These are phyloP conservation scores for Mobula birostris DNA, from an alignment of 2,113 vertebrate genomes.

Conservation along the genomic window DNA sequence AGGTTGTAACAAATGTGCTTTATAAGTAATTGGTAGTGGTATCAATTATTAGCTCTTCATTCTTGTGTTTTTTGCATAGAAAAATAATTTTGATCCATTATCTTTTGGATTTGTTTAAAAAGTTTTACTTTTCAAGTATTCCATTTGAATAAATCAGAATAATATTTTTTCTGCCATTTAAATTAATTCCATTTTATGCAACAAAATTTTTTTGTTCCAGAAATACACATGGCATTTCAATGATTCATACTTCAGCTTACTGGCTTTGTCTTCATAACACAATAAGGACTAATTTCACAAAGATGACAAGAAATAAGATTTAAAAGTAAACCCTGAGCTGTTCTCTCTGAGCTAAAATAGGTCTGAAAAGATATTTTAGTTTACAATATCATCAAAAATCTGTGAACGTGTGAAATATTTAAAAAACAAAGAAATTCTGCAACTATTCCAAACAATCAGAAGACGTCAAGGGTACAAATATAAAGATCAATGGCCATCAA, in stretches of 20 bases:
- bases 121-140: neutral
- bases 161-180: neutral
- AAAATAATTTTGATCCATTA: neutral
- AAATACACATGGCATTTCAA: neutral
- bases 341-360: too few species aligned
- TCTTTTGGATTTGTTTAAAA: neutral
- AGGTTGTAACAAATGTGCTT: too few species aligned
- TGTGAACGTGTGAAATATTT: too few species aligned
- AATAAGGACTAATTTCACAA: neutral
- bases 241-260: neutral
- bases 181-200: neutral
- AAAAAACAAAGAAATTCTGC: too few species aligned
- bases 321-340: neutral
- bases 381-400: too few species aligned
- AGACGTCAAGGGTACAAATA: too few species aligned
- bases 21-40: neutral
- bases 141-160: constrained; percentile 5
- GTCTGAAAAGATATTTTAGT: too few species aligned
- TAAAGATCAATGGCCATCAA: too few species aligned
- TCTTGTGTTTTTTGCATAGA: neutral
- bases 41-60: neutral
- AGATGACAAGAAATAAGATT: neutral
- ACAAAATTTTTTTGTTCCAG: too few species aligned
- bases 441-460: too few species aligned
- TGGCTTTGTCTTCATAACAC: neutral